Conservation (phyloP, 2,888 invertebrate species). For the Gortyna flavago region DNA sequence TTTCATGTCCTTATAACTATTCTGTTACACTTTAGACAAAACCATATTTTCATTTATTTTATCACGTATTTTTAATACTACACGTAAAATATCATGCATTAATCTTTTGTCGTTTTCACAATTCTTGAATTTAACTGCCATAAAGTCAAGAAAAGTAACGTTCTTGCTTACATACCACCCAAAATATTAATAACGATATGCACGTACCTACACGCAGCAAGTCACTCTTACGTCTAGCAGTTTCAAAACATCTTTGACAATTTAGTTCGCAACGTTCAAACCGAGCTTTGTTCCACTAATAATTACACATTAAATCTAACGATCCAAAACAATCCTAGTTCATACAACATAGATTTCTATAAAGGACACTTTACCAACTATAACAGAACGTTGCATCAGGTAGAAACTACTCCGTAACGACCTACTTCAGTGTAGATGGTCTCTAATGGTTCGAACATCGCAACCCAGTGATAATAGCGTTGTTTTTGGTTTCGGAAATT, state of each 20-base stretch:
- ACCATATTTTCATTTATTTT: too few relatives aligned
- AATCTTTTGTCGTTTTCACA: background rate
- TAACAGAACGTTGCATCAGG: constrained; percentile 38
- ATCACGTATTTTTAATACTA: too few relatives aligned
- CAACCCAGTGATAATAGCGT: constrained; percentile 32
- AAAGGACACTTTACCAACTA: constrained; percentile 35
- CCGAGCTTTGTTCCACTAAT: background rate
- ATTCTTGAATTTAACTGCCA: too few relatives aligned
- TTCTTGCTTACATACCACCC: background rate
- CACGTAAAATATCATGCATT: too few relatives aligned
- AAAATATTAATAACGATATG: background rate
- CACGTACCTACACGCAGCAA: background rate
- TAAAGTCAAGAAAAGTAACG: background rate
- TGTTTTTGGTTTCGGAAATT: constrained; percentile 57
- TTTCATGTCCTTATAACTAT: background rate
- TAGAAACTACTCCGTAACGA: constrained; percentile 36
- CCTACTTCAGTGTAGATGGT: constrained; percentile 38
- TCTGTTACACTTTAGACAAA: too few relatives aligned
- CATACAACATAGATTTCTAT: constrained; percentile 16
- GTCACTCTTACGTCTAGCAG: background rate
- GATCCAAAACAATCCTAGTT: constrained; percentile 19
- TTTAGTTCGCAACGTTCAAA: background rate
- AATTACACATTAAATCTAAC: constrained; percentile 28
- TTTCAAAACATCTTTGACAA: background rate
- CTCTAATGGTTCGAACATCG: constrained; percentile 29